Conservation (phyloP, 64 coral and sea anemone species). For the Montipora sp. region DNA sequence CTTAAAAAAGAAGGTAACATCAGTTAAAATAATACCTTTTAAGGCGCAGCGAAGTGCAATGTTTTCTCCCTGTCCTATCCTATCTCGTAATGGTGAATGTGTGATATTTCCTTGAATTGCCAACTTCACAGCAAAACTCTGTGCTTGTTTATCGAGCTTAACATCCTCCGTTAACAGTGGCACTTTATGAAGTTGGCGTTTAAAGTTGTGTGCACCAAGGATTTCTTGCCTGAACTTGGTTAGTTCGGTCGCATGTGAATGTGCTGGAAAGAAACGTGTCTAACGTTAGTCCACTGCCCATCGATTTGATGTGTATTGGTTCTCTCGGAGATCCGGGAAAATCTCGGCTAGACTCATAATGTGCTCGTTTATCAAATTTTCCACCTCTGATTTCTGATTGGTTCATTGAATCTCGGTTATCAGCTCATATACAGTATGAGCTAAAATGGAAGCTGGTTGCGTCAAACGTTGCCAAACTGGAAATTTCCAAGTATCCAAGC, state of each 20-base stretch:
- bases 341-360: too few relatives aligned
- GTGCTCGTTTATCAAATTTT: too few relatives aligned
- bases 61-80: conserved; percentile 44
- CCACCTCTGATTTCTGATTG: too few relatives aligned
- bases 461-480: too few relatives aligned
- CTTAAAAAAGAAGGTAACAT: too few relatives aligned
- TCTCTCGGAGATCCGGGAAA: too few relatives aligned
- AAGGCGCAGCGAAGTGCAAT: conserved; percentile 10
- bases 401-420: too few relatives aligned
- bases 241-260: background rate
- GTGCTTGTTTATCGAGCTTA: conserved; percentile 1
- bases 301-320: too few relatives aligned
- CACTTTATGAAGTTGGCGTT: conserved; percentile 29
- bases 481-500: too few relatives aligned
- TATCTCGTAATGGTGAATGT: conserved; percentile 36
- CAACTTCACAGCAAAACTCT: conserved; percentile 20
- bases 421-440: too few relatives aligned
- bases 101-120: conserved; percentile 12
- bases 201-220: conserved; percentile 21
- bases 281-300: too few relatives aligned
- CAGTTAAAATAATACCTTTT: conserved; percentile 17
- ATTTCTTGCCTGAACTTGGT: conserved; percentile 22
- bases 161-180: conserved; percentile 14
- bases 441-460: too few relatives aligned
- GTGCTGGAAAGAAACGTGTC: background rate